Evolutionary conservation across 1,140 invertebrate species (phyloP), one percentile per base, ranked within the genome.

Genomic region (Drosophila sproati): DNA sequence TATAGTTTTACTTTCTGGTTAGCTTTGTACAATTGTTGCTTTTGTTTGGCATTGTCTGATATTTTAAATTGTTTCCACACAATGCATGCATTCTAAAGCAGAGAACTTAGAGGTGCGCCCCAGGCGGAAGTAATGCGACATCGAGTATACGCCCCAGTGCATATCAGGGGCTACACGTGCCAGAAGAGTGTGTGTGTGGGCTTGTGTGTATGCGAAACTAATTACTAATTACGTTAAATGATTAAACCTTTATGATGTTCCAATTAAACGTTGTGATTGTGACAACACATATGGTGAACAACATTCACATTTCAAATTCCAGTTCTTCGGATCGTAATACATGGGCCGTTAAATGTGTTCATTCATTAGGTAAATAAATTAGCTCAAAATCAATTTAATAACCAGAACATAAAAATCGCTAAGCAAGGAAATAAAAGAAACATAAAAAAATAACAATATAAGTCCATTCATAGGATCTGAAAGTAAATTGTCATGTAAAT

Each of bases 221-320:
- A 87, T 87, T 88, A 20, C 20, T 20, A 82, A 87, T 86, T 70
- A 78, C 62, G 50, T 72, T 77, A 76, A 79, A 72, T 67, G 71
- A 54, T 52, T 64, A 48, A 47, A 52, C 52, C 71, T 79, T 86
- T 82, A 86, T 78, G 76, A 86, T 76, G 82, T 82, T 82, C 64
- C 80, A 85, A 83, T 80, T 78, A 80, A 85, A 77, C 66, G 69
- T 83, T 82, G 76, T 56, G 71, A 60, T 76, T 6, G 56, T 72
- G 61, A 64, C 32, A 52, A 72, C 41, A 75, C 63, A 67, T 41
- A 57, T n/a, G 56, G 12, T 52, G 35, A 72, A 8, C 35, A 43
- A 55, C 60, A 70, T 51, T 45, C 80, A 78, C 77, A 73, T 28
- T 54, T 48, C 4, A 48, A 12, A 64, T 63, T 63, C 31, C 64